Conservation (phyloP, 2,113 vertebrate genomes). For the Bombycilla garrulus region DNA sequence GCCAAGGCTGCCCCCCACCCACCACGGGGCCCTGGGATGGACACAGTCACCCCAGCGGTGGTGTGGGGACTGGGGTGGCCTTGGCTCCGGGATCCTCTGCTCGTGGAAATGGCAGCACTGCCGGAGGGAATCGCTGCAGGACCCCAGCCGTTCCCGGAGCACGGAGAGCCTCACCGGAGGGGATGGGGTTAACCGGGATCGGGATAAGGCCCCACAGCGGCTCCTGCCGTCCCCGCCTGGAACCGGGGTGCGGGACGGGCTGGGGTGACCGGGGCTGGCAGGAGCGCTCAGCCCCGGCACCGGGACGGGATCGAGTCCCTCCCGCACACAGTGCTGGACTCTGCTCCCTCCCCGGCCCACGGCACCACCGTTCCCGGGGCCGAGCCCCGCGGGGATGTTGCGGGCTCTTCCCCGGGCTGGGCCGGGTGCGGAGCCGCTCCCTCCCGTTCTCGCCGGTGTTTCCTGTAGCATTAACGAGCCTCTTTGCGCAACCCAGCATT, state of each 20-base stretch:
- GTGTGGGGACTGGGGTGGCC: neutral
- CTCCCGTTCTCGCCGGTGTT: neutral
- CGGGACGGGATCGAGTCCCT: neutral
- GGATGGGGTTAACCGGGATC: neutral
- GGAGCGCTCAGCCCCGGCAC: neutral
- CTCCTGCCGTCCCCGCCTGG: neutral
- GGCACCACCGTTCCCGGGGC: neutral
- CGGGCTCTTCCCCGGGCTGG: neutral
- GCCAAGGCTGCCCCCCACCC: neutral
- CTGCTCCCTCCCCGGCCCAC: neutral
- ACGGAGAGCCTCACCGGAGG: neutral
- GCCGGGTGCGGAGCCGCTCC: neutral
- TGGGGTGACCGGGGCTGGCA: neutral
- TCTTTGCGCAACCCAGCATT: neutral
- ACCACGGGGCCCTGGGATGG: neutral
- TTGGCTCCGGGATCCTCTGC: neutral
- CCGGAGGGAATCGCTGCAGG: neutral
- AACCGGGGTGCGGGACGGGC: neutral
- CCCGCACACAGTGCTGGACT: neutral
- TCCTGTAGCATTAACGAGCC: conserved; percentile 3
- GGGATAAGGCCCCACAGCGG: neutral
- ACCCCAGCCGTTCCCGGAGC: neutral
- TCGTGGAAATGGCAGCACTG: neutral
- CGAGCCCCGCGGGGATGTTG: neutral
- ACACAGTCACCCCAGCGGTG: rapidly evolving